phyloP scores from a whole-genome alignment of 2,888 invertebrate species.

The Physocephala rufipes region DNA sequence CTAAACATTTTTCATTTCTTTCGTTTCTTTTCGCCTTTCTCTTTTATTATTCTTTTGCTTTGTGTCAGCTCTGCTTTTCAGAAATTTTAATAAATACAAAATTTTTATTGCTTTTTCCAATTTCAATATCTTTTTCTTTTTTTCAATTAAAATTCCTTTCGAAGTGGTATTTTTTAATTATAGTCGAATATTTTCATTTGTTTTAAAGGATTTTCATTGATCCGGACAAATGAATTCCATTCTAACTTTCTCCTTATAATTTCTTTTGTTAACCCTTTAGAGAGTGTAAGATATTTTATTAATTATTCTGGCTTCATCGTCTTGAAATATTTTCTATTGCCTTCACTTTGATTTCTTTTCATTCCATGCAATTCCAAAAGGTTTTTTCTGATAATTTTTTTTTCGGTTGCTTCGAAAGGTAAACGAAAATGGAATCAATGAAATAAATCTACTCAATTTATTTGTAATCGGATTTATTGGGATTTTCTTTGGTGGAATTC shows the following conservation, averaged over 20 bases:
- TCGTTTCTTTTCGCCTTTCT: neutral
- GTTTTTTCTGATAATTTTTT: neutral
- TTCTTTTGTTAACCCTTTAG: no score
- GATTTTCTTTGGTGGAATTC: no score
- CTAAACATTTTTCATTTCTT: neutral
- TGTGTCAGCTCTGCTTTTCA: neutral
- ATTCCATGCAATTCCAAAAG: no score
- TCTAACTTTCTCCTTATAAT: no score
- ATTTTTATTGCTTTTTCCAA: neutral
- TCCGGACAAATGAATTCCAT: no score
- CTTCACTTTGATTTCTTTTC: neutral
- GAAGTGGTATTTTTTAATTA: no score
- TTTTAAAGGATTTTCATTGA: no score
- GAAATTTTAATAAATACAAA: constrained; percentile 1
- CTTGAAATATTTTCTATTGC: neutral
- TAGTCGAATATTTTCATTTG: no score
- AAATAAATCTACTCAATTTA: no score
- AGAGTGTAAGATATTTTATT: no score
- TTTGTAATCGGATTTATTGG: no score
- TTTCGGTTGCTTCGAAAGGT: neutral
- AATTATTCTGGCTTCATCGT: neutral
- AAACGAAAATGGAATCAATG: no score
- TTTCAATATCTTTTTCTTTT: neutral
- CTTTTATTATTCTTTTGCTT: neutral
- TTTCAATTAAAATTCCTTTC: neutral